Conservation (phyloP, 2,888 invertebrate genomes). For the Galeruca laticollis region DNA sequence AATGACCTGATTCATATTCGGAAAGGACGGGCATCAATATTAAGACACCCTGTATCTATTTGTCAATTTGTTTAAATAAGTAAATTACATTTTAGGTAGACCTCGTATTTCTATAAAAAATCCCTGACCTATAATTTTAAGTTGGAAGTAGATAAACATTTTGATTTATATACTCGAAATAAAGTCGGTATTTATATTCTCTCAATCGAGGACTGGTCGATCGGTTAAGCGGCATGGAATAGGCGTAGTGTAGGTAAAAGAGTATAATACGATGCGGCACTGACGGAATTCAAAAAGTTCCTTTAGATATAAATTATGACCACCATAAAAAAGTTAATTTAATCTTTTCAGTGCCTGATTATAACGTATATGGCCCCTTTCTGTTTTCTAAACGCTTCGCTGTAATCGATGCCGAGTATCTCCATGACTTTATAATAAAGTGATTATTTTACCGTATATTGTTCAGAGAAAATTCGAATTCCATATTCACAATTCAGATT, state of each 20-base stretch:
- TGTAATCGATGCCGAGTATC: conserved; percentile 6
- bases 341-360: conserved; percentile 38
- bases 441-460: not conserved
- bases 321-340: conserved; percentile 38
- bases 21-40: too few relatives aligned
- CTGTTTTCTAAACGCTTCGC: conserved; percentile 11
- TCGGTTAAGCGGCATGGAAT: conserved; percentile 5
- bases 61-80: not conserved
- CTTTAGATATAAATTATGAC: conserved; percentile 33
- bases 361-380: conserved; percentile 21
- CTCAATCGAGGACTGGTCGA: conserved; percentile 13
- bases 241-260: conserved; percentile 6
- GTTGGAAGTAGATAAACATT: conserved; percentile 39
- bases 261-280: conserved; percentile 30
- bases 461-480: too few relatives aligned
- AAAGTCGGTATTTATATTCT: conserved; percentile 24
- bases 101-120: not conserved
- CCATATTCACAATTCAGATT: too few relatives aligned
- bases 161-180: conserved; percentile 33
- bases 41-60: too few relatives aligned
- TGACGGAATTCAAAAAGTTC: conserved; percentile 28
- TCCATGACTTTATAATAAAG: not conserved
- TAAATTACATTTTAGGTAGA: not conserved
- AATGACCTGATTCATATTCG: too few relatives aligned
- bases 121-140: conserved; percentile 34